Base-by-base conservation (phyloP, 2,113 vertebrate genomes). In the Dolichotis patagonum region DNA sequence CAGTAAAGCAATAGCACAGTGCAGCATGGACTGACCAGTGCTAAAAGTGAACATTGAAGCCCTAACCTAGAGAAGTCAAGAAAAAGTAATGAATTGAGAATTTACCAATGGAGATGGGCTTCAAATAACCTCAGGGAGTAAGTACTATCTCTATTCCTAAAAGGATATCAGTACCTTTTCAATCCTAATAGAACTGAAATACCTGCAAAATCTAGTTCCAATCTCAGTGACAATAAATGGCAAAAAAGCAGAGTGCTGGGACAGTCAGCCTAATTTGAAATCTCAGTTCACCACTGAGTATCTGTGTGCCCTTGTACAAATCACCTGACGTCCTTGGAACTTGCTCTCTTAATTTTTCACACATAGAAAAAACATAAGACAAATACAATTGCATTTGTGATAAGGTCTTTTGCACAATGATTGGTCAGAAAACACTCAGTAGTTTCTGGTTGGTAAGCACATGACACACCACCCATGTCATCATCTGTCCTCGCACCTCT, bases 121-220 rank as follows among this genome's bases (percentile, higher is more conserved):
- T 63, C 5, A 30, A 20, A 63, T 67, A 83, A 58, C 71, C 43
- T 86, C 20, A 6, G 63, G 1, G 7, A 91, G 26, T 41, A 62
- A 85, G 13, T 3, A 41, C 20, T 41, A 2, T 56, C n/a, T 91
- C 3, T 77, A 7, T 28, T 93, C 91, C 49, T 54, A 96, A 89
- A 35, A 83, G 35, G 12, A 52, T 11, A 38, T 19, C n/a, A 5
- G 1, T 49, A 13, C 24, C 30, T 71, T 85, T 93, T 54, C 3
- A 80, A 38, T 91, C 71, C 13, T 56, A 91, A 46, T 30, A 78
- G 96, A 93, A 93, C 26, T 49, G 95, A 91, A 91, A 88, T 94
- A 3, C 43, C 54, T 95, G 63, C 9, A 65, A 90, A 90, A 54
- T 10, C 7, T 54, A n/a, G 0, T 38, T 84, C 22, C 60, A 12